phyloP scores from a whole-genome alignment of 2,113 vertebrate genomes.

The Petroica traversi region DNA sequence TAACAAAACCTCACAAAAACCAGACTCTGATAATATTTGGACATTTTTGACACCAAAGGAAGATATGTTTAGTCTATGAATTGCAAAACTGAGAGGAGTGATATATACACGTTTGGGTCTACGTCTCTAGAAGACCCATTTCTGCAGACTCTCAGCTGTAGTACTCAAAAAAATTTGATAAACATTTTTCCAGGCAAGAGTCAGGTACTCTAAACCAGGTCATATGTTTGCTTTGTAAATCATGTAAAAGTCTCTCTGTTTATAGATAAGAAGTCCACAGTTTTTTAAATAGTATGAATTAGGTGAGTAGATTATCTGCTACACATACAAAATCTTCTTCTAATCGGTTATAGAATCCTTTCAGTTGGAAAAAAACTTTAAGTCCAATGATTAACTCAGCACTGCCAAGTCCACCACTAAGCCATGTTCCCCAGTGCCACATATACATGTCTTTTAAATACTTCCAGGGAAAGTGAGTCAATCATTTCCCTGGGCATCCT shows the following conservation, averaged over 20 bases:
- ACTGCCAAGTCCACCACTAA: background rate
- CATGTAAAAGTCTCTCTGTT: conserved; percentile 3
- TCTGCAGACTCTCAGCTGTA: background rate
- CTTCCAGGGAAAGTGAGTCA: background rate
- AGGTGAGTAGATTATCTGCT: background rate
- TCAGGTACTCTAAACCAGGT: background rate
- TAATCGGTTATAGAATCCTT: background rate
- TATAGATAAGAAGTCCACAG: conserved; percentile 27
- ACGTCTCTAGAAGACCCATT: background rate
- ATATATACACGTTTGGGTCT: background rate
- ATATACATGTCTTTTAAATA: background rate
- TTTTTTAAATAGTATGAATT: conserved; percentile 21
- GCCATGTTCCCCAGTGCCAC: background rate
- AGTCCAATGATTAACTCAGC: accelerated
- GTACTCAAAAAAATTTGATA: conserved; percentile 17
- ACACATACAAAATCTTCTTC: background rate
- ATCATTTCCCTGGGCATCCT: background rate
- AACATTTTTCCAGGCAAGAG: conserved; percentile 41
- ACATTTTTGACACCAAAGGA: conserved; percentile 19
- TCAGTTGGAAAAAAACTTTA: background rate
- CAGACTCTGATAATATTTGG: conserved; percentile 20
- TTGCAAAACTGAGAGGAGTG: background rate
- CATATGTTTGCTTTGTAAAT: conserved; percentile 44
- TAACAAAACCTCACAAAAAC: background rate
- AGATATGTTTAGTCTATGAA: conserved; percentile 61